phyloP scores from a whole-genome alignment of 2,113 vertebrate genomes.

The Oryzias woworae region DNA sequence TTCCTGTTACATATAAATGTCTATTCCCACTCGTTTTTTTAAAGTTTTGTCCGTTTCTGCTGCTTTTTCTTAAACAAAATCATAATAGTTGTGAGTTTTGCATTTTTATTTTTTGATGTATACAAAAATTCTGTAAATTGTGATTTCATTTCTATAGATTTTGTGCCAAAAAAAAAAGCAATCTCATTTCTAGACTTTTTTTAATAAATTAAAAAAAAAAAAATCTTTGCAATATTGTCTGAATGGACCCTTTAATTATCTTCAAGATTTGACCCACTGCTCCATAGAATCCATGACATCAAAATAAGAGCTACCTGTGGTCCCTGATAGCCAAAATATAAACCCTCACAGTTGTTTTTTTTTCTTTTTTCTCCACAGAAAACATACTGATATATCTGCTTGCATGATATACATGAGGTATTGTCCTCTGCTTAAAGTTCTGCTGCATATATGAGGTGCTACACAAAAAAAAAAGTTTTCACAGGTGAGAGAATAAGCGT shows the following conservation, averaged over 20 bases:
- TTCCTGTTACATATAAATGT: no score
- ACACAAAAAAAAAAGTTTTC: slow-evolving; percentile 36
- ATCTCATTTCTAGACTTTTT: neutral
- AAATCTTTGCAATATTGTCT: slow-evolving; percentile 9
- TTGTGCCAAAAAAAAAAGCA: no score
- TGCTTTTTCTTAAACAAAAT: no score
- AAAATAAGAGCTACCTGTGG: slow-evolving; percentile 37
- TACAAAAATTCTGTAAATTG: no score
- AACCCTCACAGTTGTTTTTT: neutral
- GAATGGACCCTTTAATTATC: slow-evolving; percentile 20
- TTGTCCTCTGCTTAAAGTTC: slow-evolving; percentile 43
- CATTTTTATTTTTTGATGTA: no score
- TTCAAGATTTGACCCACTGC: neutral
- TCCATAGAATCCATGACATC: slow-evolving; percentile 8
- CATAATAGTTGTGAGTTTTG: no score
- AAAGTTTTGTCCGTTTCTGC: no score
- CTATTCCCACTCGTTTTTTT: no score
- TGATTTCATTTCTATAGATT: no score
- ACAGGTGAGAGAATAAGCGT: slow-evolving; percentile 34
- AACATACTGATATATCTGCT: slow-evolving; percentile 40
- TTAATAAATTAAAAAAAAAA: neutral
- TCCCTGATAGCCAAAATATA: slow-evolving; percentile 47
- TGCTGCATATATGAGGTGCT: slow-evolving; percentile 63
- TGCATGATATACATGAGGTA: slow-evolving; percentile 60
- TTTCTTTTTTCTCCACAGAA: neutral